Evolutionary conservation across 2,888 invertebrate species (phyloP).

Genomic region (Notodonta ziczac): DNA sequence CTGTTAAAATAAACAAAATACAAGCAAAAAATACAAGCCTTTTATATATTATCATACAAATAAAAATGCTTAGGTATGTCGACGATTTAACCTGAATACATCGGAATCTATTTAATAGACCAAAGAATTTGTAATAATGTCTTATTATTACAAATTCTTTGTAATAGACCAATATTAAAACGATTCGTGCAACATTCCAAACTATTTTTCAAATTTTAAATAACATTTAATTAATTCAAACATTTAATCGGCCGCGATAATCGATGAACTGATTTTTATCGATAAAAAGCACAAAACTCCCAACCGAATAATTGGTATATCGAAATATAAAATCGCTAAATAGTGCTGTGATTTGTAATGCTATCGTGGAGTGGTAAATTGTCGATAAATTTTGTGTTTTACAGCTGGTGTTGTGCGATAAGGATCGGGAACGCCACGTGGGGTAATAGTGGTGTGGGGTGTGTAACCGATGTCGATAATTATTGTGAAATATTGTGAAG

Average conservation of each 20-base stretch:
- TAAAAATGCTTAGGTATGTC: neutral
- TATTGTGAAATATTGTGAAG: slow-evolving; percentile 29
- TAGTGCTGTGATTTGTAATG: slow-evolving; percentile 79
- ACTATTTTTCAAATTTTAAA: slow-evolving; percentile 8
- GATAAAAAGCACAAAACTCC: slow-evolving; percentile 18
- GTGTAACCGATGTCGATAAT: slow-evolving; percentile 36
- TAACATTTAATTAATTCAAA: slow-evolving; percentile 36
- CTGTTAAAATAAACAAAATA: too few species aligned
- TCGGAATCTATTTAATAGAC: neutral
- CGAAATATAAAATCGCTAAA: slow-evolving; percentile 55
- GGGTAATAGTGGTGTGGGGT: slow-evolving; percentile 64
- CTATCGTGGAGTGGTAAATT: slow-evolving; percentile 72
- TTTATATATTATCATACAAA: neutral
- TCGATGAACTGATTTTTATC: slow-evolving; percentile 35
- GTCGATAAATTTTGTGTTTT: slow-evolving; percentile 83
- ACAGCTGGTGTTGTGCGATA: slow-evolving; percentile 79
- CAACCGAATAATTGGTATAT: slow-evolving; percentile 52
- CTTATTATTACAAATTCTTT: too few species aligned
- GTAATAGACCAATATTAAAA: neutral
- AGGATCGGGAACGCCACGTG: slow-evolving; percentile 79
- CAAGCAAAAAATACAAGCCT: too few species aligned
- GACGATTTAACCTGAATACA: neutral
- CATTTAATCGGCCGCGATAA: slow-evolving; percentile 31
- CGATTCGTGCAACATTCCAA: neutral
- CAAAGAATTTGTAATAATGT: too few species aligned